phyloP scores from a whole-genome alignment of 1,140 invertebrate genomes.

The Microplitis mediator region DNA sequence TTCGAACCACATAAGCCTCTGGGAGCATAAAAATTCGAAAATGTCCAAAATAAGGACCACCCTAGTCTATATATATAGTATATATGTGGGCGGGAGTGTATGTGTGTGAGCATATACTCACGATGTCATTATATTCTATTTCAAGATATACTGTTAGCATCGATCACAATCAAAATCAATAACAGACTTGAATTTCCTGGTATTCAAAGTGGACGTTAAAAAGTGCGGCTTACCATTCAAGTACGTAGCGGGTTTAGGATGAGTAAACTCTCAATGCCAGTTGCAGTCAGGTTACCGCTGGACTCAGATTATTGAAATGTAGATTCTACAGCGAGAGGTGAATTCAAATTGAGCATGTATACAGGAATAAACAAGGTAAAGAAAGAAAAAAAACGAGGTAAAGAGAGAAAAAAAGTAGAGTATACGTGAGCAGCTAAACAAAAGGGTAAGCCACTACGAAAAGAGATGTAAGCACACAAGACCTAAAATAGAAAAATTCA shows the following conservation, averaged over 20 bases:
- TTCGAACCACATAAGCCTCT: too few species aligned
- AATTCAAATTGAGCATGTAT: conserved; percentile 29
- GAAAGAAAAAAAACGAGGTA: too few species aligned
- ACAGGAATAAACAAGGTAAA: background rate
- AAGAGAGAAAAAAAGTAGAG: background rate
- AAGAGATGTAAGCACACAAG: background rate
- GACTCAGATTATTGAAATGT: conserved; percentile 33
- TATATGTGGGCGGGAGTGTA: too few species aligned
- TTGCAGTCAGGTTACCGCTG: conserved; percentile 22
- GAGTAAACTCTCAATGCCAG: conserved; percentile 19
- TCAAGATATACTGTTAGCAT: too few species aligned
- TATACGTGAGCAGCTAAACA: background rate
- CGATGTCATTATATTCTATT: too few species aligned
- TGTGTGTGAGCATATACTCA: too few species aligned
- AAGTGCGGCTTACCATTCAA: background rate
- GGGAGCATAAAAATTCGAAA: too few species aligned
- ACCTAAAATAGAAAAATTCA: background rate
- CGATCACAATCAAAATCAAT: too few species aligned
- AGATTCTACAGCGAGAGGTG: conserved; percentile 29
- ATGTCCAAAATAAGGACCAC: too few species aligned
- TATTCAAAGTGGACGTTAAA: too few species aligned
- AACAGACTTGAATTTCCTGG: too few species aligned
- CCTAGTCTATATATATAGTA: too few species aligned
- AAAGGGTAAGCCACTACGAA: background rate
- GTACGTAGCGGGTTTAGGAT: background rate